Evolutionary conservation across 1,140 invertebrate genomes (phyloP), one percentile per base, ranked within the genome.

Genomic region (Drosophila athabasca): DNA sequence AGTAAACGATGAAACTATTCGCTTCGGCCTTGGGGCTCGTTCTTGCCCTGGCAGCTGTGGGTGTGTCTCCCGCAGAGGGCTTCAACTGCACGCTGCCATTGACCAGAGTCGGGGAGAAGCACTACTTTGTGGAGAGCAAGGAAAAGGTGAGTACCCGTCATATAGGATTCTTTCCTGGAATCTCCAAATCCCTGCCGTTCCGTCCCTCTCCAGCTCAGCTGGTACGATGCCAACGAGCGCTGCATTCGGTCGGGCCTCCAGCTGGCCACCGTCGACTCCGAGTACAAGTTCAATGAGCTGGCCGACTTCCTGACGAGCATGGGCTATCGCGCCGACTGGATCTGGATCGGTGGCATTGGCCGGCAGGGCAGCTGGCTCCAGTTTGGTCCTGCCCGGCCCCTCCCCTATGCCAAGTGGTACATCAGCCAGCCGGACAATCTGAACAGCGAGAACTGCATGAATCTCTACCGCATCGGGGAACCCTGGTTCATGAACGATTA

Each of bases 361-460:
- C 41, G 54, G 22, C 54, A 57, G 8, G 54, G 54, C 15, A 57
- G 54, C 41, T 57, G 54, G 41, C 3, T 57, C 24, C 54, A 57
- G n/a, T 57, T 57, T 2, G 41, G 54, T 2, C n/a, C 24, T 9
- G 41, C 22, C 54, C 19, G 22, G 5, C 39, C 41, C 1, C 54
- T 57, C 0, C 54, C 54, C 8, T 57, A 26, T 6, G 19, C 41
- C 54, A 57, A 57, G n/a, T 57, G 54, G 54, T 45, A 57, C 15
- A 45, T 1, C 22, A 13, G 41, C 9, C 54, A 57, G 54, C 54
- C 41, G 24, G 54, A 57, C 15, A 57, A 57, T 7, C 9, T 57
- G 6, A 45, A 57, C 54, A 57, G 54, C 41, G 54, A 57, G 54
- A 57, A 57, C 41, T 57, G 54, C 41, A 57, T 57, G 54, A 57